Percentiles rank a stretch among this genome's conserved stretches.
Evolutionary conservation across 2,888 invertebrate species (phyloP).

Genomic region (Xanthia icteritia): DNA sequence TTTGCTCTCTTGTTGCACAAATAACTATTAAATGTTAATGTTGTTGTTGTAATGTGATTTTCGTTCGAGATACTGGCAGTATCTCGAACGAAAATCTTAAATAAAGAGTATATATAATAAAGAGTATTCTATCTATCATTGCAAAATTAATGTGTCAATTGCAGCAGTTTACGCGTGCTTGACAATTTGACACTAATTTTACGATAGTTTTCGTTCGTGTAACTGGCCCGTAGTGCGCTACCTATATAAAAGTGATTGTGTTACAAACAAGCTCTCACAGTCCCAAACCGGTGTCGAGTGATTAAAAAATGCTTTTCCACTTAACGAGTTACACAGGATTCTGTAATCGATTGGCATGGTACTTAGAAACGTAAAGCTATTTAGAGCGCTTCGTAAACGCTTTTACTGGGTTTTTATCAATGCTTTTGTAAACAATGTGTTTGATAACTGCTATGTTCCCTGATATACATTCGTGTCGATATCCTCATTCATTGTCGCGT

Average conservation of each 20-base stretch:
- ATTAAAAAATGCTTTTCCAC: constrained; percentile 24
- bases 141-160: background rate
- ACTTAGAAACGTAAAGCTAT: constrained; percentile 68
- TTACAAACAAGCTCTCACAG: background rate
- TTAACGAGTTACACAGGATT: constrained; percentile 48
- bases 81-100: background rate
- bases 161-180: background rate
- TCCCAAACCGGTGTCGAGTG: background rate
- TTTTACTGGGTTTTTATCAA: constrained; percentile 84
- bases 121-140: background rate
- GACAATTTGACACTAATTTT: background rate
- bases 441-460: constrained; percentile 78
- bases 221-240: background rate
- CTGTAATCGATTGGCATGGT: constrained; percentile 65
- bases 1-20: too few species aligned
- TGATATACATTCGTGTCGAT: constrained; percentile 75
- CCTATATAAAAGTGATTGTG: background rate
- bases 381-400: constrained; percentile 74
- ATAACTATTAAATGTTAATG: too few species aligned
- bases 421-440: constrained; percentile 81
- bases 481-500: constrained; percentile 72
- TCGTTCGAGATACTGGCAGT: too few species aligned
- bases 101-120: too few species aligned
- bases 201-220: background rate
- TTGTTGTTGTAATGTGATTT: too few species aligned